Evolutionary conservation across 37 sponge, comb jelly and placozoan species (phyloP).

Genomic region (Halisarca cf. caerulea): DNA sequence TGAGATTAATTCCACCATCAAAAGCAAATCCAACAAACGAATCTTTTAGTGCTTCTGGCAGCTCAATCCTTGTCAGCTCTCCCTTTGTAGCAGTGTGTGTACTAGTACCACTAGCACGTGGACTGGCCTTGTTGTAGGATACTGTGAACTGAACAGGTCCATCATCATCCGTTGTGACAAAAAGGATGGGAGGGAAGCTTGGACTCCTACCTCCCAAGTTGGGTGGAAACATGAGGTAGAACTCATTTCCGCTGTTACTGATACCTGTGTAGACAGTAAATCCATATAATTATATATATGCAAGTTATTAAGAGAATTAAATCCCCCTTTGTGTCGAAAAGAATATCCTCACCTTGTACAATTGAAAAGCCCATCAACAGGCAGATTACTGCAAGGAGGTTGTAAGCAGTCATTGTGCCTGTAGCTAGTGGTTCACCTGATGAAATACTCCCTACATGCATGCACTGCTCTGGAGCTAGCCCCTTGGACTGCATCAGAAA

Average conservation of each 20-base stretch:
- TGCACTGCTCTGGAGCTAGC: too few relatives aligned
- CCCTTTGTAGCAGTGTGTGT: background rate
- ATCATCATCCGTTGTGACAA: constrained; percentile 11
- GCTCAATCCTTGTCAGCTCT: background rate
- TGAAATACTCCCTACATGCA: too few relatives aligned
- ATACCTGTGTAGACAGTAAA: too few relatives aligned
- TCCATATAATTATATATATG: too few relatives aligned
- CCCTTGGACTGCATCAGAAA: too few relatives aligned
- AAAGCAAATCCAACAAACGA: background rate
- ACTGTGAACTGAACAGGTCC: background rate
- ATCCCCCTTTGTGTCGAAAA: too few relatives aligned
- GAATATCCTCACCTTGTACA: too few relatives aligned
- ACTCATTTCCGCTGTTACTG: background rate
- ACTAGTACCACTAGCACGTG: background rate
- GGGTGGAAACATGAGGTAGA: constrained; percentile 1
- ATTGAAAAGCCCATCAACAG: too few relatives aligned
- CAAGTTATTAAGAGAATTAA: too few relatives aligned
- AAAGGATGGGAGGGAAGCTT: background rate
- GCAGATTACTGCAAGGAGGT: too few relatives aligned
- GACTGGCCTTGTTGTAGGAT: background rate
- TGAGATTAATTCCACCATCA: background rate
- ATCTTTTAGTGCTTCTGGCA: background rate
- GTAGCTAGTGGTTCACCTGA: too few relatives aligned
- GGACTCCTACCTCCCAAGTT: background rate
- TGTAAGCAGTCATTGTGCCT: too few relatives aligned